phyloP scores from a whole-genome alignment of 2,113 vertebrate genomes.

The Alethe castanea region DNA sequence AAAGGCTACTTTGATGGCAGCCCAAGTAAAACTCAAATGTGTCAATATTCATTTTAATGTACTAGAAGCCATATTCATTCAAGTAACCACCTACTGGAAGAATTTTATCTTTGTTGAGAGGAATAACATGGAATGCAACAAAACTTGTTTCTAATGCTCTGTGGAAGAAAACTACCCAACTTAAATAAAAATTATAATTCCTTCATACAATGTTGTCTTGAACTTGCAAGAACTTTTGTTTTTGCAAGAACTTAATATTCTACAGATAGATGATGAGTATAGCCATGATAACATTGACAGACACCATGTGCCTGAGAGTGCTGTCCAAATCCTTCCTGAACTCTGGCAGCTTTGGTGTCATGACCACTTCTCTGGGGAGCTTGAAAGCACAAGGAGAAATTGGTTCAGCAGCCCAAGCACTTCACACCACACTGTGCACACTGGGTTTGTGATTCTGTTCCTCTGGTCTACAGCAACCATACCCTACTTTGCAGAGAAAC shows the following conservation, averaged over 20 bases:
- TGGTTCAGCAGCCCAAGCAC: neutral
- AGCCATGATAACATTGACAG: accelerated
- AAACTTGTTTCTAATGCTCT: neutral
- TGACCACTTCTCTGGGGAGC: neutral
- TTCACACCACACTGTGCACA: accelerated
- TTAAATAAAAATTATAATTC: neutral
- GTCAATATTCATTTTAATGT: neutral
- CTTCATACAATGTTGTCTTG: neutral
- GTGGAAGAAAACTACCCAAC: neutral
- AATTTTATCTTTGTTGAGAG: neutral
- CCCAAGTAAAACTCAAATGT: neutral
- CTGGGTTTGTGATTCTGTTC: neutral
- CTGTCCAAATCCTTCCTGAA: neutral
- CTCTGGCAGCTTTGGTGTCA: neutral
- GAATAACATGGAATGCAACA: neutral
- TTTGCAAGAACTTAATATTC: neutral
- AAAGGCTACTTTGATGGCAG: neutral
- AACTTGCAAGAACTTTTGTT: neutral
- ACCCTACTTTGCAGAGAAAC: neutral
- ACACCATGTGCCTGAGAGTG: neutral
- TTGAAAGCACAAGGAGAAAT: neutral
- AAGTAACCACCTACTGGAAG: neutral
- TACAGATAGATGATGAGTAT: neutral
- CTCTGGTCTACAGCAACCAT: neutral
- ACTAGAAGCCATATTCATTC: neutral